Conservation (phyloP, 2,797 vertebrate genomes). For the Limnodromus scolopaceus region DNA sequence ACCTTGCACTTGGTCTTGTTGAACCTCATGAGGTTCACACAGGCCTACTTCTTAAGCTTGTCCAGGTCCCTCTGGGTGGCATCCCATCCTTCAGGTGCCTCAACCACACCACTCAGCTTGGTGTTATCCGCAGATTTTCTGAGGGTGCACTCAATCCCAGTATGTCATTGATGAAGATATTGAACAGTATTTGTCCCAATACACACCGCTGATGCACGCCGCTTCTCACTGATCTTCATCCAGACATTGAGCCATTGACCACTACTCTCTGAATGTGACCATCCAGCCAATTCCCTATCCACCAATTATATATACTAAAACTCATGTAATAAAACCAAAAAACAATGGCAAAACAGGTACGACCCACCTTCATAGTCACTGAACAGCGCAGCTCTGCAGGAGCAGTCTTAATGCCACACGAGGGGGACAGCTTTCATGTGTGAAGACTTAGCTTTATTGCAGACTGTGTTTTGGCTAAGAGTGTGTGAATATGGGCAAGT, state of each 20-base stretch:
- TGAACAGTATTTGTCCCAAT: neutral
- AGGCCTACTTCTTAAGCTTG: no score
- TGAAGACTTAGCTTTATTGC: neutral
- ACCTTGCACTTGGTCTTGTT: no score
- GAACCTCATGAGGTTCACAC: no score
- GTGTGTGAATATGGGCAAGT: neutral
- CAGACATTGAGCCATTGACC: neutral
- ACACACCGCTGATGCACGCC: rapidly evolving
- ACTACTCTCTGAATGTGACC: neutral
- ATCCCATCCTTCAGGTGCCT: no score
- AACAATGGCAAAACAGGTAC: neutral
- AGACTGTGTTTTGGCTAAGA: neutral
- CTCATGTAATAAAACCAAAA: neutral
- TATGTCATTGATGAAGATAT: neutral
- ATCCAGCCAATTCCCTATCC: neutral
- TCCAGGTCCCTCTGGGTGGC: no score
- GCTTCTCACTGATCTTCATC: neutral
- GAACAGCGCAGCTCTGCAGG: neutral
- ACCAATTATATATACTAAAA: neutral
- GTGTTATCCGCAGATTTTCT: neutral
- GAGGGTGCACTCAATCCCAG: neutral
- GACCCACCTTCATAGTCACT: neutral
- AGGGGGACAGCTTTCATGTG: neutral
- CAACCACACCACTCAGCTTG: no score
- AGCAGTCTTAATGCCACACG: rapidly evolving